Conservation (phyloP, 2,888 invertebrate genomes). For the Torymus aiolomorphi region DNA sequence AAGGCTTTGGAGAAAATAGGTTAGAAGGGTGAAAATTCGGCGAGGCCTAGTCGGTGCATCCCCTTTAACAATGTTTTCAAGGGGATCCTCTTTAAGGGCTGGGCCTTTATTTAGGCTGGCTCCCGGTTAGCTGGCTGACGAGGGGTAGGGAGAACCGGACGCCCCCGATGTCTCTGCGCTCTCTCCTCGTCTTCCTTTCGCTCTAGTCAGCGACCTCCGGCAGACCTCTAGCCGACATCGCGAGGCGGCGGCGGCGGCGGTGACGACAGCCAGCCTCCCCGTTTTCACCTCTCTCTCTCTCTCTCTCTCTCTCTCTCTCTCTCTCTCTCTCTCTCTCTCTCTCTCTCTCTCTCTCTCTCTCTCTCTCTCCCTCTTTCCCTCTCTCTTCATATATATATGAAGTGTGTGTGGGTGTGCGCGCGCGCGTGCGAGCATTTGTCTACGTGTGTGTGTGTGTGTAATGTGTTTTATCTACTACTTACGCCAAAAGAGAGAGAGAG, state of each 20-base stretch:
- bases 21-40: slow-evolving; percentile 29
- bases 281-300: slow-evolving; percentile 48
- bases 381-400: no score
- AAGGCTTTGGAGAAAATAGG: slow-evolving; percentile 7
- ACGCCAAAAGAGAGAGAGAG: slow-evolving; percentile 52
- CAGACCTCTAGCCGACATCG: slow-evolving; percentile 55
- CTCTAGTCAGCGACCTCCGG: slow-evolving; percentile 63
- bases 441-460: no score
- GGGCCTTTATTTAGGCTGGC: slow-evolving; percentile 72
- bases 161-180: slow-evolving; percentile 26
- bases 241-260: slow-evolving; percentile 2
- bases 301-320: slow-evolving; percentile 59
- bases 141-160: slow-evolving; percentile 24
- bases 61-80: slow-evolving; percentile 75
- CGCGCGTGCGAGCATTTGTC: no score
- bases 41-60: slow-evolving; percentile 56
- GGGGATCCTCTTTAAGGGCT: slow-evolving; percentile 72
- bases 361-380: no score
- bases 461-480: no score
- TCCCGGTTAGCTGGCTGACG: not conserved
- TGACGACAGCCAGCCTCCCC: slow-evolving; percentile 56
- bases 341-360: no score
- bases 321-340: slow-evolving; percentile 48
- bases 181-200: slow-evolving; percentile 8
- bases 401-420: no score